A percentile compares a stretch with the other conserved stretches of the same genome.
Evolutionary conservation across 2,113 vertebrate species (phyloP).

Genomic region (Prochilodus magdalenae): DNA sequence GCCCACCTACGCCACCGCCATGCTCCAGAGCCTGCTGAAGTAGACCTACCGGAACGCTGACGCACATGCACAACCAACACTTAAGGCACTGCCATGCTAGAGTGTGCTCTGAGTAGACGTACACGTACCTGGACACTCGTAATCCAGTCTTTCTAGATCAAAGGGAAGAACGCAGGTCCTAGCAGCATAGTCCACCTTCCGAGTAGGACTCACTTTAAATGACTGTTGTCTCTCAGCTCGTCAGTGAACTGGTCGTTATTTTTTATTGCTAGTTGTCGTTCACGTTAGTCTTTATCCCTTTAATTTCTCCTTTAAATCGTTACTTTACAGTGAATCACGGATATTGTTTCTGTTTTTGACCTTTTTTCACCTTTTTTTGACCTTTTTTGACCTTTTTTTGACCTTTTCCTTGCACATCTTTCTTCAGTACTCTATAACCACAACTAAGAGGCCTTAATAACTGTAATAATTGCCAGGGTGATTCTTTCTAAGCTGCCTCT

Average conservation of each 20-base stretch:
- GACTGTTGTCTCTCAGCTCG: constrained; percentile 46
- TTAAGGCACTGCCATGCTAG: constrained; percentile 94
- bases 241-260: constrained; percentile 72
- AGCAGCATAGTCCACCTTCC: constrained; percentile 52
- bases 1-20: constrained; percentile 94
- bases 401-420: constrained; percentile 47
- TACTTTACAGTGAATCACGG: constrained; percentile 63
- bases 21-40: constrained; percentile 90
- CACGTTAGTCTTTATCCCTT: constrained; percentile 68
- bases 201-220: constrained; percentile 65
- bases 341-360: constrained; percentile 52
- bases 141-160: constrained; percentile 13
- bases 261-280: constrained; percentile 59
- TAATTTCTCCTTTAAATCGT: constrained; percentile 19
- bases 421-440: constrained; percentile 11
- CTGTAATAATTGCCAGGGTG: constrained; percentile 71
- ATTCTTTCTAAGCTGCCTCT: constrained; percentile 65
- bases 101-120: constrained; percentile 78
- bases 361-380: neutral
- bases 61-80: constrained; percentile 65
- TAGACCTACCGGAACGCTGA: constrained; percentile 56
- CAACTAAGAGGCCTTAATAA: constrained; percentile 82
- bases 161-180: constrained; percentile 73
- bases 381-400: neutral
- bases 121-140: constrained; percentile 11